phyloP scores from a whole-genome alignment of 2,113 vertebrate species.

The Labrus mixtus region DNA sequence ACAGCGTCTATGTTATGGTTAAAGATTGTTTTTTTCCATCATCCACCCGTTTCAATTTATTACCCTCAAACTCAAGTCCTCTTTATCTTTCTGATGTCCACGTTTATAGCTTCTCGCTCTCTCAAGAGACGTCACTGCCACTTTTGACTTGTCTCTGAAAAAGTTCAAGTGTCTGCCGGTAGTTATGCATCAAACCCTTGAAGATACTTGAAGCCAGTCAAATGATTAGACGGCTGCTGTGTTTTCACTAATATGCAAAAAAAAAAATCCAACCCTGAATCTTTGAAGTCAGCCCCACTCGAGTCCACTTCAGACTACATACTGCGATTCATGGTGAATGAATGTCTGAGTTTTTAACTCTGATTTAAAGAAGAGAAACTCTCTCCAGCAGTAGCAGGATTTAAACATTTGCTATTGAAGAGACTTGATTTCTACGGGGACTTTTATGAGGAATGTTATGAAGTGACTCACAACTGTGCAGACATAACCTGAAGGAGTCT shows the following conservation, averaged over 20 bases:
- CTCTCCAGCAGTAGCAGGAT: background rate
- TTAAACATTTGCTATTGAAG: conserved; percentile 39
- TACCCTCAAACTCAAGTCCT: background rate
- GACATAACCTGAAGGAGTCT: conserved; percentile 3
- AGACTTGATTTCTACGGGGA: conserved; percentile 8
- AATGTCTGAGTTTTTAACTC: conserved; percentile 6
- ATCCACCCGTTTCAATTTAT: conserved; percentile 2
- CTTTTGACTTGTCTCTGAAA: conserved; percentile 12
- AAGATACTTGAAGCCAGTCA: conserved; percentile 35
- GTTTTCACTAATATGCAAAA: conserved; percentile 23
- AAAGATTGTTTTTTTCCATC: conserved; percentile 1
- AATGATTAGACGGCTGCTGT: conserved; percentile 31
- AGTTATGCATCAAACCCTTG: conserved; percentile 35
- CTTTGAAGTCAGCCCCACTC: conserved; percentile 6
- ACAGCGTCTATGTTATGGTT: background rate
- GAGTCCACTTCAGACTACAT: conserved; percentile 21
- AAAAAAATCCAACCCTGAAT: conserved; percentile 10
- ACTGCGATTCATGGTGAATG: background rate
- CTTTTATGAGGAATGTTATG: conserved; percentile 19
- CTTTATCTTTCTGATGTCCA: conserved; percentile 18
- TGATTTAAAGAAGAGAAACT: conserved; percentile 37
- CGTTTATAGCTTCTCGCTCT: background rate
- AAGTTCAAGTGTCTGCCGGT: conserved; percentile 36
- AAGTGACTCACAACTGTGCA: conserved; percentile 6
- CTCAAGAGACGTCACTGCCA: background rate